Base-by-base conservation (phyloP, 1,140 invertebrate species). In the Neuroterus valhalla region DNA sequence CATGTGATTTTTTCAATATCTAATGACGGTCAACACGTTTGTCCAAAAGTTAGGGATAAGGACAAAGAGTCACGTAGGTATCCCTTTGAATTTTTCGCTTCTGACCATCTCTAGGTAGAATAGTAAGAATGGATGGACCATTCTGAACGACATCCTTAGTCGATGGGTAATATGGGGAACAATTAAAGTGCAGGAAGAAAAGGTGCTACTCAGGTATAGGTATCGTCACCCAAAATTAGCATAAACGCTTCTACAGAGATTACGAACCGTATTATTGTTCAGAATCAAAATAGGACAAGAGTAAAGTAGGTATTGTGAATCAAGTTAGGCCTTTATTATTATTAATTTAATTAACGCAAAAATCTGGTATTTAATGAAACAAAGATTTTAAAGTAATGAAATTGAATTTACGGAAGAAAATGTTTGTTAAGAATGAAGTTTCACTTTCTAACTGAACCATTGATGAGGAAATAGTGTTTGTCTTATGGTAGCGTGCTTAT, bases 21-120 rank as follows among this genome's bases (percentile, higher is more conserved):
- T 62, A 62, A 62, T 62, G 55, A 62, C 55, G 55, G 55, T 62
- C 55, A 62, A 62, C 55, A 62, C 55, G 55, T 62, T 38, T 62
- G 55, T 62, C 26, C 55, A 62, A 62, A 62, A 62, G 55, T 62
- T 62, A 31, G 55, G 55, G 55, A 62, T 62, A 62, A 62, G 55
- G 23, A 62, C 55, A 62, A 62, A 62, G 55, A 62, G 55, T 62
- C 14, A 62, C 14, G 6, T 26, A 31, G 6, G 14, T 23, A 26
- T 31, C 55, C 55, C 55, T 62, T 62, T 62, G 55, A 62, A 31
- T 62, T 62, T 62, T 14, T 26, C 3, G 11, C 26, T 8, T 62
- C 55, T 62, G 55, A 38, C 55, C 55, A 31, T 62, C 23, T 62
- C 31, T 38, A 62, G 52, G 52, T 31, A 62, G 3, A 62, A 11